Base-by-base conservation (phyloP, 64 coral and sea anemone species). In the Montipora capricornis region DNA sequence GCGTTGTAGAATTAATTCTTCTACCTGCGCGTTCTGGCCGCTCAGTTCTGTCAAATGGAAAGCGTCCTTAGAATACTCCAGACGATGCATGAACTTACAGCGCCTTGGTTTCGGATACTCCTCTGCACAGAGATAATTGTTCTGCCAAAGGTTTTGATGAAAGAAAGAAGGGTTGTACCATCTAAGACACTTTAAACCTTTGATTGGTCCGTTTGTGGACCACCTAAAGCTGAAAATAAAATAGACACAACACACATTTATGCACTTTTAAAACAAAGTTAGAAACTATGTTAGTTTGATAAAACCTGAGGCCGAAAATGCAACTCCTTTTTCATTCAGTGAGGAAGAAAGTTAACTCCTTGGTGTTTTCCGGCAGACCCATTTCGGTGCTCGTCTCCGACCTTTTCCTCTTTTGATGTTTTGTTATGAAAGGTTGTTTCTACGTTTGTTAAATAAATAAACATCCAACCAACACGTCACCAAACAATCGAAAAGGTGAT, bases 61-160 rank as follows among this genome's bases (percentile, higher is more conserved):
- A 37, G 37, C 37, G 37, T 37, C 37, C 37, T 37, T 1, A 29
- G 29, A 29, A 29, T 37, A 37, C 2, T 37, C 37, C 37, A 37
- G 37, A 37, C 37, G 37, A 37, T 37, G 37, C 37, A 37, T 57
- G 6, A 57, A 84, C 81, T 68, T 68, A 84, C 81, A 67, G 0
- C 81, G 49, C 60, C 44, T 84, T 77, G 79, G 79, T 77, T 49
- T 60, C 5, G 90, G 90, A 20, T 92, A 92, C 29, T 86, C 74
- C 13, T 46, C 12, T 6, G 90, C 90, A 49, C 90, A 92, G 11
- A 92, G 81, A 44, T 92, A 92, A 44, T 92, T 92, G 16, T 92
- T 78, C 6, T 76, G 17, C 90, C 90, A 92, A 24, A 81, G 49
- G n/a, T 86, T 82, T 20, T 19, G 74, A 29, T 20, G 47, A 19